Base-by-base conservation (phyloP, 2,113 vertebrate species). In the Halcyon senegalensis region DNA sequence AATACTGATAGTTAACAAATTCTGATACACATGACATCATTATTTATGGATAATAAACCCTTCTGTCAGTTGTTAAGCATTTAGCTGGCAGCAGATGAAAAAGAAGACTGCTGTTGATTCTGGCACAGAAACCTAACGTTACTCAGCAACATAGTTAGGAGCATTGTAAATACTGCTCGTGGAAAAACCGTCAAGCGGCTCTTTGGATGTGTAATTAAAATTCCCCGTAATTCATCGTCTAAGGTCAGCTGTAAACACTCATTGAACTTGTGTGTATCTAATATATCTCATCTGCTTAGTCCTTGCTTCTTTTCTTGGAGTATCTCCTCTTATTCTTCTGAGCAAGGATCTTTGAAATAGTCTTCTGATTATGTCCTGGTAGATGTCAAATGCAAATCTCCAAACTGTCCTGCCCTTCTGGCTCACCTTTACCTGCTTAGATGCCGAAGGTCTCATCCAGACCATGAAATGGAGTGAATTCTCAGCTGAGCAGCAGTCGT, bases 1-100 rank as follows among this genome's bases (percentile, higher is more conserved):
- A 93, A 95, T 69, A 90, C 85, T 60, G 64, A 89, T 85, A 70
- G 55, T 93, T 91, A 97, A 90, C 81, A 94, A 95, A 93, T 93
- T 83, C 84, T 87, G 91, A 80, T n/a, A 78, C 93, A 75, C 53
- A 72, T 80, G 83, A 76, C 73, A 60, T 95, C 50, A 92, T 96
- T 94, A 95, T 81, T 96, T 76, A 84, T 44, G 76, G 68, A 78
- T 84, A 69, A 76, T 85, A 93, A 96, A 93, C 56, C 55, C 13
- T 53, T 78, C 87, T 77, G 58, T 87, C 83, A 78, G 70, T 68
- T 81, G 89, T 69, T 87, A 90, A 95, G 91, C 76, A 63, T 90
- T 80, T 72, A 58, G 60, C 51, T 97, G 96, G 97, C 91, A 94
- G 76, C 21, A 73, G 82, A 97, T 91, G 41, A 95, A 82, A 94